Conservation (phyloP, 2,888 invertebrate species). For the Drosophila incognita region DNA sequence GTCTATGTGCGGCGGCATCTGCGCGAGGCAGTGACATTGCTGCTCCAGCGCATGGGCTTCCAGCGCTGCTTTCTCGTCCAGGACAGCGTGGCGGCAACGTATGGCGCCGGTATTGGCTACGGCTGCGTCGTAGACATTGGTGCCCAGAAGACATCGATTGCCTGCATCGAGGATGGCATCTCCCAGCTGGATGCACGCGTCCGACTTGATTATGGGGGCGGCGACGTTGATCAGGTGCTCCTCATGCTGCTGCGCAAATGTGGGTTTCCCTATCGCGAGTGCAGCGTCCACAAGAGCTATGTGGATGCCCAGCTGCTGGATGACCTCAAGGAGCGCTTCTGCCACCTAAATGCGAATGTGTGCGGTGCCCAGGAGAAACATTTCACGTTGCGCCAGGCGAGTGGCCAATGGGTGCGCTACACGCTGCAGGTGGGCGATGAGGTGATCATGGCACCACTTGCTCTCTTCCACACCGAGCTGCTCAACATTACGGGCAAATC, state of each 20-base stretch:
- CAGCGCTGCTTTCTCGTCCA: slow-evolving; percentile 88
- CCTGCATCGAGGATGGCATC: slow-evolving; percentile 98
- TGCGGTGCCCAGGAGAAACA: slow-evolving; percentile 94
- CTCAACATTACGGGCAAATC: slow-evolving; percentile 92
- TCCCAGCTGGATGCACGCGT: slow-evolving; percentile 94
- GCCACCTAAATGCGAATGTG: slow-evolving; percentile 95
- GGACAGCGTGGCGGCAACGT: slow-evolving; percentile 94
- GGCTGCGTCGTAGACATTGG: slow-evolving; percentile 98
- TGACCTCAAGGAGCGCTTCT: slow-evolving; percentile 94
- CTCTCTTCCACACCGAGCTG: slow-evolving; percentile 94
- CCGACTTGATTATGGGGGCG: slow-evolving; percentile 94
- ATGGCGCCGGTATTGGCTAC: slow-evolving; percentile 92
- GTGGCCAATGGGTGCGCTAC: slow-evolving; percentile 89
- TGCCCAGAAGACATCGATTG: slow-evolving; percentile 97
- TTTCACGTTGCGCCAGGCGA: slow-evolving; percentile 87
- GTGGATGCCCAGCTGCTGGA: slow-evolving; percentile 92
- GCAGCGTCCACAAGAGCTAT: slow-evolving; percentile 89
- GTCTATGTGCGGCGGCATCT: slow-evolving; percentile 94
- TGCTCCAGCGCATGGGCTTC: slow-evolving; percentile 93
- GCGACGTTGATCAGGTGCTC: slow-evolving; percentile 95
- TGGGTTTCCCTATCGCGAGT: slow-evolving; percentile 94
- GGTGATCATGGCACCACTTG: slow-evolving; percentile 95
- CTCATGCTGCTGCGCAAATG: slow-evolving; percentile 95
- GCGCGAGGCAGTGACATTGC: slow-evolving; percentile 92
- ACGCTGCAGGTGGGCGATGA: slow-evolving; percentile 94